Conservation (phyloP, 2,113 vertebrate genomes). For the Psittacula cyanocephala region DNA sequence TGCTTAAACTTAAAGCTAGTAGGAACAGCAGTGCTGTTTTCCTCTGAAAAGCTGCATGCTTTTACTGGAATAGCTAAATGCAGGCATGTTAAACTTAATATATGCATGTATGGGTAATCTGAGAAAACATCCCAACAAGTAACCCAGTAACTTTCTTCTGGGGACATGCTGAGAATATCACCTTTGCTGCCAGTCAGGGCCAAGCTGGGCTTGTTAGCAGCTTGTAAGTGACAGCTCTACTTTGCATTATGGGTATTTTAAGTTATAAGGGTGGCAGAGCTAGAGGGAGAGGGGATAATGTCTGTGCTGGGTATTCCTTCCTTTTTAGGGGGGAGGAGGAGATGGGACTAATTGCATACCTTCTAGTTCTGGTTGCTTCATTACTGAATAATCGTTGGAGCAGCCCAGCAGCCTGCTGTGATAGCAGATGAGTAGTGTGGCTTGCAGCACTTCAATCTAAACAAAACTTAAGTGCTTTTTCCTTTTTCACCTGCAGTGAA, state of each 20-base stretch:
- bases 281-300: conserved; percentile 8
- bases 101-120: background rate
- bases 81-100: background rate
- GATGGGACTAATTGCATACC: conserved; percentile 27
- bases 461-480: conserved; percentile 52
- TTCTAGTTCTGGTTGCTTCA: conserved; percentile 47
- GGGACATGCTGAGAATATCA: background rate
- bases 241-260: conserved; percentile 50
- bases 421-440: conserved; percentile 43
- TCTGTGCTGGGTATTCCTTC: background rate
- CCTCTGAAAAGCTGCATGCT: background rate
- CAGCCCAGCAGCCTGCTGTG: conserved; percentile 32
- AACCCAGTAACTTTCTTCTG: background rate
- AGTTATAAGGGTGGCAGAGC: conserved; percentile 24
- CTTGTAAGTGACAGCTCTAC: conserved; percentile 3
- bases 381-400: conserved; percentile 29
- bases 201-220: conserved; percentile 16
- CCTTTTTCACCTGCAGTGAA: conserved; percentile 45
- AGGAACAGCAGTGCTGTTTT: background rate
- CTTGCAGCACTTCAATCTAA: conserved; percentile 38
- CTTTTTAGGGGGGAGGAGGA: background rate
- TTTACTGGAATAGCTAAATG: background rate
- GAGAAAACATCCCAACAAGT: conserved; percentile 1
- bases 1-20: background rate
- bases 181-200: background rate